Base-by-base conservation (phyloP, 2,888 invertebrate species). In the Oscheius myriophilus region DNA sequence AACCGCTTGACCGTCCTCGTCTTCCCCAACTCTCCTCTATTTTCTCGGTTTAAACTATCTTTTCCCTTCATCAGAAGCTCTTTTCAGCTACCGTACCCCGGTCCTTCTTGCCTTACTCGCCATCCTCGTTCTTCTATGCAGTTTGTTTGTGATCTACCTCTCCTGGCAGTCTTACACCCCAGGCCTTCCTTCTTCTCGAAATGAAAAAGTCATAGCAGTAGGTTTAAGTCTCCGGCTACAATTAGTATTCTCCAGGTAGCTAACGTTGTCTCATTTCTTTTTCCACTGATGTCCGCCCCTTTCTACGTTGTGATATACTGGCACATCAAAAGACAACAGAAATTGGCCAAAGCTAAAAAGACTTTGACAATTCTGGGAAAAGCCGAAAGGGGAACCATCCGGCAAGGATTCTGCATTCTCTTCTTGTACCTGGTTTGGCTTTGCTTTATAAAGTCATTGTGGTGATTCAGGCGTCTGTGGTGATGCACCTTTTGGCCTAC, bases 111-210 rank as follows among this genome's bases (percentile, higher is more conserved):
- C 18, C 26, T 46, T 57, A 14, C n/a, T 43, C 49, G 49, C 43
- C 23, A 23, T 42, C 62, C 46, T 53, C 62, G 54, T 42, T 33
- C 16, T 67, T 23, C 42, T 7, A 7, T 51, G 46, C 33, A 26
- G 55, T 61, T 43, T 62, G 61, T 51, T 54, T 61, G 51, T 61
- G 46, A 43, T 52, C 54, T 61, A 61, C 61, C 46, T n/a, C 18
- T 26, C 52, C 41, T n/a, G 41, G 12, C 14, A 39, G 43, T 54
- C 63, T n/a, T 45, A 46, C 57, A 39, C 57, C 21, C 49, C 3
- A 33, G 33, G 33, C 3, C 33, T 9, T 9, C 33, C 33, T 33
- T 33, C 33, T 33, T 33, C 33, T 33, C 33, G 33, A 6, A 9
- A 6, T 9, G 33, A 33, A 3, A 33, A 33, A 3, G 9, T 9